Evolutionary conservation across 2,888 invertebrate genomes (phyloP).

Genomic region (Lithophane socia): DNA sequence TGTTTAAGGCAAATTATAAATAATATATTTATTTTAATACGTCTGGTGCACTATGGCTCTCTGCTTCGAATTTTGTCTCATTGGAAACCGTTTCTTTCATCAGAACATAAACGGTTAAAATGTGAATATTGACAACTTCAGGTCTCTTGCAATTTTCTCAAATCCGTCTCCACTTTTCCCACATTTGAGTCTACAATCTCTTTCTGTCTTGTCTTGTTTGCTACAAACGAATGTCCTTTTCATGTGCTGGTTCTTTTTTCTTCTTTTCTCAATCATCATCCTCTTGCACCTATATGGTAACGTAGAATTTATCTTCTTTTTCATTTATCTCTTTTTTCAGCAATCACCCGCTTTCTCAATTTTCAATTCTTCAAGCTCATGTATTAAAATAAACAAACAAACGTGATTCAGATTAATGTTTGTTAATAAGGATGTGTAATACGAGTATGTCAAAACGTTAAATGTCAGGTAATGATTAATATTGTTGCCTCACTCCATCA

Average conservation of each 20-base stretch:
- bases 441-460: constrained; percentile 45
- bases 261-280: background rate
- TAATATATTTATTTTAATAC: background rate
- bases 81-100: background rate
- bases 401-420: background rate
- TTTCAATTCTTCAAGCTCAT: background rate
- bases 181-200: background rate
- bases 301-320: too few species aligned
- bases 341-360: background rate
- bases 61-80: background rate
- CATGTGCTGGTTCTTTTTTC: background rate
- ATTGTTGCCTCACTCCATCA: constrained; percentile 39
- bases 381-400: constrained; percentile 20
- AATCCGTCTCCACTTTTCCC: background rate
- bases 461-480: constrained; percentile 59
- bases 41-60: background rate
- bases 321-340: too few species aligned
- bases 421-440: constrained; percentile 36
- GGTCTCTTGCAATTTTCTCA: background rate
- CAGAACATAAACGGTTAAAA: too few species aligned
- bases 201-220: background rate
- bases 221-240: background rate
- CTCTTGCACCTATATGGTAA: too few species aligned
- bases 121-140: background rate
- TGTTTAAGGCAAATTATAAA: too few species aligned